A percentile compares a stretch with the other conserved stretches of the same genome.
Conservation (phyloP, 2,888 invertebrate genomes). For the Elysia crispata region DNA sequence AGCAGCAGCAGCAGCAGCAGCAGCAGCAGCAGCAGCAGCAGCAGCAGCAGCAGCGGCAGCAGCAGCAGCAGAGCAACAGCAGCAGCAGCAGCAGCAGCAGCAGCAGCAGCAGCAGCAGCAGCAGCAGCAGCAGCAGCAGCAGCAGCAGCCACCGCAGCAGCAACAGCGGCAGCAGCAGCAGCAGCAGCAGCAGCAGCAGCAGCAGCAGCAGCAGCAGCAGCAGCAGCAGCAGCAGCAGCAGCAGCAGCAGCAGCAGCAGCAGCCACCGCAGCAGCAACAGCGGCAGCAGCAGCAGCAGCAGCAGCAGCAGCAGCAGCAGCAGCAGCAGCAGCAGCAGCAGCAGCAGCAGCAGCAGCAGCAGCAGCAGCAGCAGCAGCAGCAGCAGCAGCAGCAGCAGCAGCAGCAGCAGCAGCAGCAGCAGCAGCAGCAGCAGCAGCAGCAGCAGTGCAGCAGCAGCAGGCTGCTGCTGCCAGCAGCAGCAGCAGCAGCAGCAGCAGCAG, state of each 20-base stretch:
- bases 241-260: not conserved
- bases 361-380: slow-evolving; percentile 9
- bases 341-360: slow-evolving; percentile 9
- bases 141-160: too few relatives aligned
- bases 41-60: slow-evolving; percentile 4
- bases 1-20: not conserved
- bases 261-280: too few relatives aligned
- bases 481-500: not conserved
- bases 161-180: too few relatives aligned
- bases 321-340: slow-evolving; percentile 4
- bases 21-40: not conserved
- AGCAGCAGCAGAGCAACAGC: too few relatives aligned
- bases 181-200: not conserved
- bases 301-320: slow-evolving; percentile 9
- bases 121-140: slow-evolving; percentile 4
- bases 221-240: slow-evolving; percentile 9
- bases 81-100: too few relatives aligned
- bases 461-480: not conserved
- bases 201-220: slow-evolving; percentile 9
- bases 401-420: slow-evolving; percentile 4
- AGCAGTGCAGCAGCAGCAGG: not conserved
- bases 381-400: slow-evolving; percentile 9
- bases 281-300: not conserved
- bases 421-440: slow-evolving; percentile 9
- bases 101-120: slow-evolving; percentile 9